Evolutionary conservation across 1,140 invertebrate genomes (phyloP).

Genomic region (Polypedilum pembai): DNA sequence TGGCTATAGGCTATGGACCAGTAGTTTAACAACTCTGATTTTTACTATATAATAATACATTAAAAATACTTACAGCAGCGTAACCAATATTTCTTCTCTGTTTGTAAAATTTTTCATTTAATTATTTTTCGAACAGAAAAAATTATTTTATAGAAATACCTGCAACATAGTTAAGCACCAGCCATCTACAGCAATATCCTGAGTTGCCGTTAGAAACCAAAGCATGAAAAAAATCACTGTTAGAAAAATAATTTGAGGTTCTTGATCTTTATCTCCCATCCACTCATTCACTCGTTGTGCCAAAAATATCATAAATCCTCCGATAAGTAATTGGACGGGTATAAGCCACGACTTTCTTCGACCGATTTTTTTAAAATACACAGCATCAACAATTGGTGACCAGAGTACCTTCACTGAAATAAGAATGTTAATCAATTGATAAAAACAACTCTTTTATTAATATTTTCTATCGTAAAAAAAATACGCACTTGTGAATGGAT

Average conservation of each 20-base stretch:
- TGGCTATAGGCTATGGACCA: too few relatives aligned
- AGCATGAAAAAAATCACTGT: constrained; percentile 79
- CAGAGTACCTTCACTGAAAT: constrained; percentile 69
- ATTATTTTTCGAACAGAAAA: too few relatives aligned
- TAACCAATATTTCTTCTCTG: constrained; percentile 46
- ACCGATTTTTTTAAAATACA: constrained; percentile 75
- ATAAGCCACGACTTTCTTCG: constrained; percentile 92
- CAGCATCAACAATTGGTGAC: constrained; percentile 90
- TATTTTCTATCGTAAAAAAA: background rate
- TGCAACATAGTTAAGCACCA: constrained; percentile 97
- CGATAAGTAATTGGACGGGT: constrained; percentile 72
- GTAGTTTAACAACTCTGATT: too few relatives aligned
- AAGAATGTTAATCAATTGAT: background rate
- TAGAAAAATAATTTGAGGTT: constrained; percentile 67
- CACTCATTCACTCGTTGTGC: constrained; percentile 63
- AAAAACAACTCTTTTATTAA: too few relatives aligned
- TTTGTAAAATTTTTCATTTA: too few relatives aligned
- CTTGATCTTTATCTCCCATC: constrained; percentile 50
- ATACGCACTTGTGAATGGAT: background rate
- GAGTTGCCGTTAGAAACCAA: constrained; percentile 92
- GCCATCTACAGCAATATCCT: constrained; percentile 97
- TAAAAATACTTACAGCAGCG: background rate
- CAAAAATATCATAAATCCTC: constrained; percentile 71
- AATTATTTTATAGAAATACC: too few relatives aligned
- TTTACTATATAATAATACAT: too few relatives aligned